Evolutionary conservation across 1,140 invertebrate species (phyloP), one percentile per base, ranked within the genome.

Genomic region (Procambarus clarkii): DNA sequence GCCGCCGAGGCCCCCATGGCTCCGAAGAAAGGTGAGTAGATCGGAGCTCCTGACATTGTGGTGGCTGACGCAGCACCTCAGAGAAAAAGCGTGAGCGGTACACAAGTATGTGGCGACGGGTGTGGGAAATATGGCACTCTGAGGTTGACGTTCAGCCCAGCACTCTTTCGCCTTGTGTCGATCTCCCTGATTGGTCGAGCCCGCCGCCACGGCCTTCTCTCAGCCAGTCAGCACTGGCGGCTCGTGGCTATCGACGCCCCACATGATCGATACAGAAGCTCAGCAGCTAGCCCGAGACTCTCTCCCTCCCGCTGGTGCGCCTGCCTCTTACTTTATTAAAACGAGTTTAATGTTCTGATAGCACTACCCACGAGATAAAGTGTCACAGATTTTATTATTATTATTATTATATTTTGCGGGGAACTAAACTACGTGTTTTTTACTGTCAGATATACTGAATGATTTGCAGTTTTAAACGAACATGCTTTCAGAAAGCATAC

Each of bases 1-100:
- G 85, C 85, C 50, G 85, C 85, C 45, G 85, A 87, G n/a, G 85
- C 85, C 77, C 85, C 85, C 85, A 87, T 87, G 48, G 85, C 85
- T 71, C 85, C 85, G 21, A 87, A 87, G 85, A 87, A 87, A 21
- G 85, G 85, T n/a, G 85, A 87, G 44, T 87, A 87, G 2, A 87
- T 50, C 34, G 85, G 85, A 60, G 48, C 54, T 77, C 0, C 85
- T 64, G 76, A 64, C 85, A 87, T 87, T 24, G 78, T 87, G 50
- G 9, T 60, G 9, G 34, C 13, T 34, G 48, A 79, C 13, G n/a
- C 18, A 15, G 76, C 50, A 34, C 69, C 69, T 74, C 69, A 74
- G 58, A 83, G 60, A 46, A 83, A 69, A 69, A 54, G 50, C 34
- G 34, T 54, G 50, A 13, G 50, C 13, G 50, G 8, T 54, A 54